Base-by-base conservation (phyloP, 2,113 vertebrate species). In the Neomonachus schauinslandi region DNA sequence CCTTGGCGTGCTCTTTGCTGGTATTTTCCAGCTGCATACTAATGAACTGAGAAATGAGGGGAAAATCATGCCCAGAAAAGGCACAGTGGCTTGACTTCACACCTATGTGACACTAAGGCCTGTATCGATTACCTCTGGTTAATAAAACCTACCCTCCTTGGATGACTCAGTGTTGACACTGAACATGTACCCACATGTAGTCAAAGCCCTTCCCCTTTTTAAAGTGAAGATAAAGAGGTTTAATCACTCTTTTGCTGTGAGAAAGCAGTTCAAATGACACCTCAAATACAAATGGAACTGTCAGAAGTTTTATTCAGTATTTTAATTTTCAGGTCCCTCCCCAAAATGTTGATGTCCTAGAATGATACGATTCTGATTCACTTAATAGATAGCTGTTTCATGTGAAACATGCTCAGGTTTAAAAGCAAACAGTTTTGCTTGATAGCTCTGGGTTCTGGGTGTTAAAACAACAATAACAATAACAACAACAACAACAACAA, bases 211-310 rank as follows among this genome's bases (percentile, higher is more conserved):
- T 13, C 21, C 39, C 19, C 63, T 33, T 87, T 59, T 55, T 24
- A 49, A 67, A 59, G 36, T 26, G 59, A 55, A 94, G 55, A 95
- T 69, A 79, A 61, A 51, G 15, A 42, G 91, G 42, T 90, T 87
- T 76, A 91, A 97, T 95, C 81, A 24, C 91, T 95, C 89, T 85
- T 96, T 98, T 91, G 46, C 63, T 92, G 11, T 93, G 94, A 91
- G 51, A 84, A 89, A 95, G 26, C 69, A 94, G 98, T 98, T 98
- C 21, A 96, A 95, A 98, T 95, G 8, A n/a, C 59, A 97, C 10
- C 85, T 98, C 53, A 92, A 84, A 59, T 83, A 91, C 90, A 95
- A 98, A 67, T 96, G 88, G 97, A 84, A 98, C 95, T 80, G 83
- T 74, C 26, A 95, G 31, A 22, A 92, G 51, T 82, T 98, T 89